Evolutionary conservation across 1,140 invertebrate species (phyloP), one percentile per base, ranked within the genome.

Genomic region (Halictus rubicundus): DNA sequence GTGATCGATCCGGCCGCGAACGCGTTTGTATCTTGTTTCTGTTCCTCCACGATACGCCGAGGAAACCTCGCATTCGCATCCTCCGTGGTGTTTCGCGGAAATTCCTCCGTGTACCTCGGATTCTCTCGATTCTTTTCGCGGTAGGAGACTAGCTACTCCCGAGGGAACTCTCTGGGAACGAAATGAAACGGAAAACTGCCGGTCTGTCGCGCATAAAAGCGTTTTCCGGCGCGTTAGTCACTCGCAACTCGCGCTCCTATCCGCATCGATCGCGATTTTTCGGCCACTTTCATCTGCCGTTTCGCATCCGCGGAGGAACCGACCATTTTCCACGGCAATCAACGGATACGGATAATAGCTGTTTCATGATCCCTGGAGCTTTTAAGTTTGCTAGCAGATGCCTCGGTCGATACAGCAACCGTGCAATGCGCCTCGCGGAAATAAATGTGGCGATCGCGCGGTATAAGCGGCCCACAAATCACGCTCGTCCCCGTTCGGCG

Each of bases 401-500:
- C 42, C 8, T 42, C 8, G 42, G 12, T 42, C 42, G 42, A 42
- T 42, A 42, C 42, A 42, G 49, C 19, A 8, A 57, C 68, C 49
- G 49, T 64, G 27, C 42, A 59, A 60, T 27, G 42, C 49, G 25
- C 65, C 75, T 54, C 39, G 42, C 65, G 61, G 71, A 80, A 76
- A 76, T 84, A 84, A 83, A 84, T 83, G 72, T 57, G 57, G 21
- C 81, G 63, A 80, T 83, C 71, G 64, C 54, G 27, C 60, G 77
- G 77, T 75, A 80, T 83, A 84, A 84, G 65, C 77, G 68, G 14
- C 32, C 59, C 57, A 84, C 76, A 84, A 83, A 84, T 84, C 83
- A 83, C 57, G 71, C 54, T 57, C 54, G 60, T 75, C 66, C 61
- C 61, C 75, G 64, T 32, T 54, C 39, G 57, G 52, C 61, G 49